These are phyloP conservation scores for Zelleria hepariella DNA, from an alignment of 2,888 invertebrate genomes.

Conservation along the genomic window DNA sequence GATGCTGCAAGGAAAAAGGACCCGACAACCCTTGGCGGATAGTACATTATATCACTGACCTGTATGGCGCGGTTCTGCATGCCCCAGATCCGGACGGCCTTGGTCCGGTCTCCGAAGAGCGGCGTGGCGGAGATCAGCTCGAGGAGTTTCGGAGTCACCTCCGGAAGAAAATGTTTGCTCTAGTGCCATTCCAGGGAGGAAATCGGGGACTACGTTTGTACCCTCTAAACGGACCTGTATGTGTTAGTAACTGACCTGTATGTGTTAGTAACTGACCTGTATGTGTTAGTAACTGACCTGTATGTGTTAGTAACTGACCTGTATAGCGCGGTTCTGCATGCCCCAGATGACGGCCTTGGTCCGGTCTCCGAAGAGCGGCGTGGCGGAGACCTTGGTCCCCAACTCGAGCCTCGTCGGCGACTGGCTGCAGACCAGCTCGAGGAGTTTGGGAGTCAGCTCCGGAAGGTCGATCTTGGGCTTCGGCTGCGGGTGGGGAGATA, in stretches of 20 bases:
- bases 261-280: too few species aligned
- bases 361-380: slow-evolving; percentile 81
- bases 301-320: slow-evolving; percentile 64
- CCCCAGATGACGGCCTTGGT: slow-evolving; percentile 99
- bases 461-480: slow-evolving; percentile 46
- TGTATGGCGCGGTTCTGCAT: slow-evolving; percentile 98
- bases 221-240: too few species aligned
- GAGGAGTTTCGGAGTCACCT: slow-evolving; percentile 39
- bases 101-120: slow-evolving; percentile 87
- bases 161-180: too few species aligned
- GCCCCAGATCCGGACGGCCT: slow-evolving; percentile 98
- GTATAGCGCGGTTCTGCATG: slow-evolving; percentile 98
- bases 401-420: slow-evolving; percentile 41
- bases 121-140: slow-evolving; percentile 58
- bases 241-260: too few species aligned
- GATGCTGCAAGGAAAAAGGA: too few species aligned
- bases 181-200: too few species aligned
- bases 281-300: too few species aligned
- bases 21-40: too few species aligned
- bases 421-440: slow-evolving; percentile 54
- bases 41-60: too few species aligned
- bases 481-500: slow-evolving; percentile 25
- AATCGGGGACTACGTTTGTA: too few species aligned
- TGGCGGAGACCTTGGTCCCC: slow-evolving; percentile 32
- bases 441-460: slow-evolving; percentile 36